Conservation (phyloP, 2,113 vertebrate species). For the Vimba vimba region DNA sequence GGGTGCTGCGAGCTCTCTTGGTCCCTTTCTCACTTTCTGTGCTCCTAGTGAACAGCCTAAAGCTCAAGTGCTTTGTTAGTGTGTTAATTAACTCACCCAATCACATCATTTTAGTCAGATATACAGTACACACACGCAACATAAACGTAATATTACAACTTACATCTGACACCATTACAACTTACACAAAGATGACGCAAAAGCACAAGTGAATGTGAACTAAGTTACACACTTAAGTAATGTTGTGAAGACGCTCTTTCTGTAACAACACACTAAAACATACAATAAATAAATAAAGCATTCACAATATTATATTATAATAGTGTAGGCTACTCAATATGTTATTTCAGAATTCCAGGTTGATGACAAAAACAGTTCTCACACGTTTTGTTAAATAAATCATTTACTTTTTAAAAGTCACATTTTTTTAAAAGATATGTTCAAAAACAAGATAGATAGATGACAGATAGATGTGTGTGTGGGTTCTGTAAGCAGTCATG, state of each 20-base stretch:
- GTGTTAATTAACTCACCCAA: background rate
- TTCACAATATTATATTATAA: too few species aligned
- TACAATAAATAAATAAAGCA: too few species aligned
- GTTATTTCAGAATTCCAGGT: too few species aligned
- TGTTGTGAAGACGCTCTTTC: background rate
- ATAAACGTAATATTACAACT: background rate
- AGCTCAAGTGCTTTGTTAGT: background rate
- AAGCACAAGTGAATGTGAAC: background rate
- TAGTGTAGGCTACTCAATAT: too few species aligned
- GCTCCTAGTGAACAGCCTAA: background rate
- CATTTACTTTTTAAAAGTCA: too few species aligned
- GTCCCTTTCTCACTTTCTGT: background rate
- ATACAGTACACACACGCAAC: background rate
- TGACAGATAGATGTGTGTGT: background rate
- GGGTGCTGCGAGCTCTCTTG: background rate
- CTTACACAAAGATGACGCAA: background rate
- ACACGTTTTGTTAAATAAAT: too few species aligned
- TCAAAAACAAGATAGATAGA: background rate
- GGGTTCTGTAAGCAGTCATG: slow-evolving; percentile 36
- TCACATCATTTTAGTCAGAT: background rate
- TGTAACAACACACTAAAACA: background rate
- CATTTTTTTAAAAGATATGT: too few species aligned
- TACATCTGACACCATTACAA: background rate
- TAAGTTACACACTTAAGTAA: background rate
- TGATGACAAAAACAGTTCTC: too few species aligned